Evolutionary conservation across 2,797 vertebrate species (phyloP).

Genomic region (Sebastes diploproa): DNA sequence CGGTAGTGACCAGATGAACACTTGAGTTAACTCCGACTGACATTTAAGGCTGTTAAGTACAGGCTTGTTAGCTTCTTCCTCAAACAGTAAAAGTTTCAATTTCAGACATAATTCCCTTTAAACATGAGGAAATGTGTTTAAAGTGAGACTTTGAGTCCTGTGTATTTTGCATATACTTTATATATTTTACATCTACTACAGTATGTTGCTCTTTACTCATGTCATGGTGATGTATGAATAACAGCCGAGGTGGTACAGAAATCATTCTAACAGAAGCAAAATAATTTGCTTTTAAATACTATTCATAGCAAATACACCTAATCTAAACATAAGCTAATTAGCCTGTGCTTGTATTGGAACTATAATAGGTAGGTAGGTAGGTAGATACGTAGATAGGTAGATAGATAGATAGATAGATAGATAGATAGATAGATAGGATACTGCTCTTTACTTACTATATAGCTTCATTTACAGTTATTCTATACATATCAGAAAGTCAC

Average conservation of each 20-base stretch:
- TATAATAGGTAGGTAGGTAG: neutral
- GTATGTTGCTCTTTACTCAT: neutral
- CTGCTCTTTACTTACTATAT: too few relatives aligned
- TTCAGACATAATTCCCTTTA: neutral
- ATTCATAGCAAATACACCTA: neutral
- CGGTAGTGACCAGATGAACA: constrained; percentile 32
- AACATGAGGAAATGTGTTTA: neutral
- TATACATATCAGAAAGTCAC: too few relatives aligned
- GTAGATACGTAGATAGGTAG: too few relatives aligned
- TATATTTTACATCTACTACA: neutral
- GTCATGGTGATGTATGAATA: neutral
- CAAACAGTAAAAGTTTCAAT: constrained; percentile 22
- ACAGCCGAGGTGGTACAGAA: neutral
- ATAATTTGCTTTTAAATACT: neutral
- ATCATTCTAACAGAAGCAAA: neutral
- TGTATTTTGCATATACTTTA: neutral
- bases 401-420: too few relatives aligned
- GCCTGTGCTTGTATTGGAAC: neutral
- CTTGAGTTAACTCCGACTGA: constrained; percentile 25
- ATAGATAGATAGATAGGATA: too few relatives aligned
- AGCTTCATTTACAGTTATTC: too few relatives aligned
- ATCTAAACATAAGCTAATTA: neutral
- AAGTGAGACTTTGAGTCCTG: neutral
- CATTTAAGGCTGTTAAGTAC: constrained; percentile 38
- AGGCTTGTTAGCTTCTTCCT: constrained; percentile 34